Percentiles rank a stretch among this genome's conserved stretches.
phyloP scores from a whole-genome alignment of 2,797 vertebrate species.

The Notolabrus celidotus region DNA sequence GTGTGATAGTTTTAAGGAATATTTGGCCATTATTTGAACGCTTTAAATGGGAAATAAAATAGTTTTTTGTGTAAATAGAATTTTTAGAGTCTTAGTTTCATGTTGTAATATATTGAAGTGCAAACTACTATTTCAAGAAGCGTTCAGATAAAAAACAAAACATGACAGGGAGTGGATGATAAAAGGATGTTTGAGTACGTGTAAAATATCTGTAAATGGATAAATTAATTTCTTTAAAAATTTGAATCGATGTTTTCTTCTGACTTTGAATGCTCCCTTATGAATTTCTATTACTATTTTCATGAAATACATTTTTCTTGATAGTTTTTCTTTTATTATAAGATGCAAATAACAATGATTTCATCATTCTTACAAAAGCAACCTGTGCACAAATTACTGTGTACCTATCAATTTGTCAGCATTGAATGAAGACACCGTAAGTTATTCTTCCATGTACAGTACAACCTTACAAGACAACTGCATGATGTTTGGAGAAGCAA shows the following conservation, averaged over 20 bases:
- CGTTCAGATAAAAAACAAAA: conserved; percentile 32
- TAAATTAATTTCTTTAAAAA: conserved; percentile 40
- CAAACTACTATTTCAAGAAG: conserved; percentile 42
- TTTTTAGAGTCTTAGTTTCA: conserved; percentile 39
- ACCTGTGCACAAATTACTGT: background rate
- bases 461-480: conserved; percentile 19
- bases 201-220: conserved; percentile 36
- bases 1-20: conserved; percentile 37
- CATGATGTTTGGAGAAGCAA: conserved; percentile 50
- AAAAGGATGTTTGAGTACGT: conserved; percentile 25
- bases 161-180: background rate
- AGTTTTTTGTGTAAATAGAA: conserved; percentile 57
- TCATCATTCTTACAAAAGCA: conserved; percentile 11
- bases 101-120: conserved; percentile 51
- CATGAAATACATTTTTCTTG: conserved; percentile 1
- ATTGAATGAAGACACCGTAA: background rate
- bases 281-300: conserved; percentile 17
- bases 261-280: background rate
- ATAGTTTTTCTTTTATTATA: background rate
- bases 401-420: background rate
- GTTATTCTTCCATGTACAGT: conserved; percentile 17
- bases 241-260: conserved; percentile 34
- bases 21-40: conserved; percentile 39
- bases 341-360: background rate
- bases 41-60: conserved; percentile 51